A percentile compares a stretch with the other conserved stretches of the same genome.
Evolutionary conservation across 2,888 invertebrate species (phyloP).

Genomic region (Limnephilus auricula): DNA sequence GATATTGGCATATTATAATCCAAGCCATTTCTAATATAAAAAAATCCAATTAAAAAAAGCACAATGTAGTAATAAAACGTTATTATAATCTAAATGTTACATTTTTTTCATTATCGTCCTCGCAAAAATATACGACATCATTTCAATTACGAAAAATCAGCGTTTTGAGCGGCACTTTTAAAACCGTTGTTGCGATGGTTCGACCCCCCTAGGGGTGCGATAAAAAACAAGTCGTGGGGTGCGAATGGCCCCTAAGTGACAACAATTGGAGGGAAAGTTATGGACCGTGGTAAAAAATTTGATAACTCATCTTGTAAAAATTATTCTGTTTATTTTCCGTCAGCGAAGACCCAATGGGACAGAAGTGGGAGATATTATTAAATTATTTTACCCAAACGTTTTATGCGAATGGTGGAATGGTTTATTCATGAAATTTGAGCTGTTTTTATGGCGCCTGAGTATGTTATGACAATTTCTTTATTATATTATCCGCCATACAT

Average conservation of each 20-base stretch:
- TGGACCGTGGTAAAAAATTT: conserved; percentile 25
- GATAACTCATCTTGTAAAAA: conserved; percentile 34
- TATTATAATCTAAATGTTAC: neutral
- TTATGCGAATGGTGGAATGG: neutral
- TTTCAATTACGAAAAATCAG: neutral
- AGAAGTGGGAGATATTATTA: conserved; percentile 10
- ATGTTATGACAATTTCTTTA: neutral
- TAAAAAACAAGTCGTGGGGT: neutral
- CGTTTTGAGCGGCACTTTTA: neutral
- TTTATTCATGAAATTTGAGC: conserved; percentile 2
- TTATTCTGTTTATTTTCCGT: conserved; percentile 30
- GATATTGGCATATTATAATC: too few relatives aligned
- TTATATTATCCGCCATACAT: neutral
- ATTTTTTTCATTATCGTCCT: neutral
- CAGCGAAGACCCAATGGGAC: conserved; percentile 11
- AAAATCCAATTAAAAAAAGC: too few relatives aligned
- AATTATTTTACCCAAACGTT: conserved; percentile 2
- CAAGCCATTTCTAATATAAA: too few relatives aligned
- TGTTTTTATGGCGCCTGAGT: conserved; percentile 2
- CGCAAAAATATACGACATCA: neutral
- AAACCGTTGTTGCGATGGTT: neutral
- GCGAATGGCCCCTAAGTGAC: conserved; percentile 10
- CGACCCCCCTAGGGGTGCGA: neutral
- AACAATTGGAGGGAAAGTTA: conserved; percentile 27
- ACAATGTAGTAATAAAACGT: too few relatives aligned